Conservation (phyloP, 2,797 vertebrate species). For the Iguana delicatissima region DNA sequence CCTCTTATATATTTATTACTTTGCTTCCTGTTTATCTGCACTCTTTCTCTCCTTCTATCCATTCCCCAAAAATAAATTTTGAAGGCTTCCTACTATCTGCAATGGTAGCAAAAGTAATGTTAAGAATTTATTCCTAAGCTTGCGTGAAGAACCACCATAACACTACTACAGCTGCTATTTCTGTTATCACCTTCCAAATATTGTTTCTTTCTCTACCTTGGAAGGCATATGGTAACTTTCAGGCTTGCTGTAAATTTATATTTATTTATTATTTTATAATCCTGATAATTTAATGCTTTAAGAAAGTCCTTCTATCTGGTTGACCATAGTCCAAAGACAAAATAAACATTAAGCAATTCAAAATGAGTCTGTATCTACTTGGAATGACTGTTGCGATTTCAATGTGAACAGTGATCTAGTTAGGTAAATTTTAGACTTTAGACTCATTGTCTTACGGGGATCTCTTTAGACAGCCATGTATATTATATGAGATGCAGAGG, state of each 20-base stretch:
- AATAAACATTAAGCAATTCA: neutral
- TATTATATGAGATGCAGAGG: too few relatives aligned
- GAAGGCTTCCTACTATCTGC: neutral
- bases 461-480: too few relatives aligned
- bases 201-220: neutral
- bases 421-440: neutral
- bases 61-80: neutral
- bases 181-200: neutral
- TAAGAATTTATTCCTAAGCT: neutral
- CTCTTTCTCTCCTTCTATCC: neutral
- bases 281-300: neutral
- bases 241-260: neutral
- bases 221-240: neutral
- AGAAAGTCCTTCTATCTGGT: neutral
- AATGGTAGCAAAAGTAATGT: neutral
- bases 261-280: neutral
- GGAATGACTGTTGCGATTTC: too few relatives aligned
- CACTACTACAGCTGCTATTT: neutral
- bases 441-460: too few relatives aligned
- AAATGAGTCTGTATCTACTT: neutral
- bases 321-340: conserved; percentile 3
- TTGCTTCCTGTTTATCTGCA: neutral
- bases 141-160: neutral
- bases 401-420: neutral
- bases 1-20: accelerated